Base-by-base conservation (phyloP, 1,140 invertebrate genomes). In the Delia radicum region DNA sequence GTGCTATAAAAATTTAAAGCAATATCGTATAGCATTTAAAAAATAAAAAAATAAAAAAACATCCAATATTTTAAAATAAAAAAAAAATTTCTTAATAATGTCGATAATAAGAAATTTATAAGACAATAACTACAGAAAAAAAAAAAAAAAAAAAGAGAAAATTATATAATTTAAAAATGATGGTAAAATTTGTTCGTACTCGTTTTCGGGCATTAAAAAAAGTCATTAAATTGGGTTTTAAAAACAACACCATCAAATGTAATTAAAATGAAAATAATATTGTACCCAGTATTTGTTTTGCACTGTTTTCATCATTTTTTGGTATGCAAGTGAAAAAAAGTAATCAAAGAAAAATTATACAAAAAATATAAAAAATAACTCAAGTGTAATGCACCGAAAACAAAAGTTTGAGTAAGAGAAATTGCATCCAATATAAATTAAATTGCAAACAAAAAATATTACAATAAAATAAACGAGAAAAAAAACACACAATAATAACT, bases 121-220 rank as follows among this genome's bases (percentile, higher is more conserved):
- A 55, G 24, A 55, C 24, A 21, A 55, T 18, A 21, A 55, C n/a
- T 21, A 24, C 8, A 55, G 21, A 67, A 28, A 67, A 29, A 7
- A 67, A 33, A n/a, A 12, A 28, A n/a, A 67, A 67, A 67, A n/a
- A 28, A 67, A 29, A 67, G 26, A 33, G 26, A 67, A 67, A 67
- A 33, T 67, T 26, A 67, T 67, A 67, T 7, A 29, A 67, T n/a
- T 67, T 28, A 33, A 21, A 21, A 21, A 55, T 55, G 18, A 55
- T 21, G 24, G 24, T 15, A 21, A 55, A 46, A 46, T 8, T 5
- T 55, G 46, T 55, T 18, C n/a, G 48, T 55, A 42, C 37, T 21
- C 48, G 15, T 55, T 21, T 55, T 21, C 8, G 2, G 48, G 48
- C n/a, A 55, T 21, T 7, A 21, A 42, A 42, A 42, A 55, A 55